A percentile compares a stretch with the other conserved stretches of the same genome.
phyloP scores from a whole-genome alignment of 2,113 vertebrate species.

The Orycteropus afer region DNA sequence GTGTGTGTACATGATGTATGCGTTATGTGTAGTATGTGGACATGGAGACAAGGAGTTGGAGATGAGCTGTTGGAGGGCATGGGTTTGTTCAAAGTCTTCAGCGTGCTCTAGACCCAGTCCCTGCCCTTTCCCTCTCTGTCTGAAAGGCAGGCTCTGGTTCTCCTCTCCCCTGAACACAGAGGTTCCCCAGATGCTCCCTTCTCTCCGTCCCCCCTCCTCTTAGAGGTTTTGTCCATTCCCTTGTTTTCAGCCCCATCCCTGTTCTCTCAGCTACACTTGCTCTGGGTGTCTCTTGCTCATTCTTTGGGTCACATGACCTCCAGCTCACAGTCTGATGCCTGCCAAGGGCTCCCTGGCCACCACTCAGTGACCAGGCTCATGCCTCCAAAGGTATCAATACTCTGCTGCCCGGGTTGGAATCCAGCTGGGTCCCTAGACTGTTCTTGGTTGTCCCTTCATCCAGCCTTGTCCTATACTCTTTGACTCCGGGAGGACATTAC shows the following conservation, averaged over 20 bases:
- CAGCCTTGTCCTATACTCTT: not conserved
- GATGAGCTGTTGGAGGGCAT: fast-evolving
- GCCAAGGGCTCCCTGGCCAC: too few relatives aligned
- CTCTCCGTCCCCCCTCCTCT: not conserved
- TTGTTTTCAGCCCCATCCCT: not conserved
- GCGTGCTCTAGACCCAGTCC: too few relatives aligned
- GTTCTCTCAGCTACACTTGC: not conserved
- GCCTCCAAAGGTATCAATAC: not conserved
- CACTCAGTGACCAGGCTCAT: not conserved
- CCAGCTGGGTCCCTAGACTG: not conserved
- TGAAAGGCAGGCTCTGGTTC: not conserved
- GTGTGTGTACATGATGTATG: not conserved
- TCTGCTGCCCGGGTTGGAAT: not conserved
- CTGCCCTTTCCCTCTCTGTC: not conserved
- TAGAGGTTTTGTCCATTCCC: not conserved
- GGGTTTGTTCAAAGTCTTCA: too few relatives aligned
- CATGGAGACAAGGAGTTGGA: not conserved
- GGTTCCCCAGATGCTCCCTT: not conserved
- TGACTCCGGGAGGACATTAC: not conserved
- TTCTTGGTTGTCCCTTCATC: not conserved
- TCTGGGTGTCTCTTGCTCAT: not conserved
- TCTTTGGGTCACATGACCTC: not conserved
- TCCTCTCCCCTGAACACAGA: not conserved
- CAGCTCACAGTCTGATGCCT: not conserved
- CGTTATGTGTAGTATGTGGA: too few relatives aligned